Base-by-base conservation (phyloP, 1,140 invertebrate species). In the Lysiphlebus fabarum region DNA sequence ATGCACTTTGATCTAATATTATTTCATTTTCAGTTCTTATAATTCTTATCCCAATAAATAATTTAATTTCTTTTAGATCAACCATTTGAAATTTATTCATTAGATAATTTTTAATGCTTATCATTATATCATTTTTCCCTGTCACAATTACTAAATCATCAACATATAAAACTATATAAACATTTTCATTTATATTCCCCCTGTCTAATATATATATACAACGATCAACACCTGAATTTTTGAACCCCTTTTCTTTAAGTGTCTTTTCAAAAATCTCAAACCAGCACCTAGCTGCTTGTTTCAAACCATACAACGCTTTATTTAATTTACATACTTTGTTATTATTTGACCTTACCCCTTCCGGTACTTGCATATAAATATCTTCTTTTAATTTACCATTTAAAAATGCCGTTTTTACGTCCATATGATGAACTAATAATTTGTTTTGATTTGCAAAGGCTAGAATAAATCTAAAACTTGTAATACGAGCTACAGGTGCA, bases 241-340 rank as follows among this genome's bases (percentile, higher is more conserved):
- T n/a, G n/a, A n/a, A n/a, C n/a, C n/a, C n/a, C n/a, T n/a, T n/a
- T 10, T 49, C 40, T 49, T 40, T n/a, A 1, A 64, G 41, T 3
- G 33, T 33, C 8, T 50, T 38, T 7, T 60, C 51, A 17, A 69
- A 65, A 43, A 51, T 14, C 70, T 56, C 65, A 61, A 76, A 71
- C 77, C 77, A 81, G 7, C 62, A 64, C 43, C 71, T 56, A 36
- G 74, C 69, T 14, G 71, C 67, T 61, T 81, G 77, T 53, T 72
- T 67, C 2, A 76, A 59, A 0, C 65, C 69, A 61, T 74, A 74
- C 2, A 74, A 10, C 10, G 64, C 64, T 61, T 68, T 68, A 5
- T 68, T 61, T 1, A 75, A 49, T 56, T 41, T 64, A 4, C 56
- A 62, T 3, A 62, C 58, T 12, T 51, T 11, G 9, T 58, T 33